Conservation (phyloP, 1,140 invertebrate species). For the Pseudomyrmex pallidus region DNA sequence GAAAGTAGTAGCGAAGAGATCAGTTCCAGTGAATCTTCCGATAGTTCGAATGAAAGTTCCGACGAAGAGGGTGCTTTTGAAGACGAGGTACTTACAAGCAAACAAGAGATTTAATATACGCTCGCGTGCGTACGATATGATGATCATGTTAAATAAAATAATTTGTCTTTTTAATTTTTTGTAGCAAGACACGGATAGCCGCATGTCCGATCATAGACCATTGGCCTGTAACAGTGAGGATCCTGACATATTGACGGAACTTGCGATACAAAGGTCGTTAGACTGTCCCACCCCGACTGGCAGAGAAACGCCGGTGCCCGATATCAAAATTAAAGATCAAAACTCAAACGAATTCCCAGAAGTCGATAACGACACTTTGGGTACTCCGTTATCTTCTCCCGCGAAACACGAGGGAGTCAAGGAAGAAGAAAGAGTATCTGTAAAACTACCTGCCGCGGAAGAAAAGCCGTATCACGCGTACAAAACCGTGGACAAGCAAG, state of each 20-base stretch:
- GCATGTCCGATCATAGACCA: conserved; percentile 72
- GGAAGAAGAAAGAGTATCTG: conserved; percentile 48
- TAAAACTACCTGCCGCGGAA: conserved; percentile 18
- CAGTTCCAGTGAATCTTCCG: conserved; percentile 81
- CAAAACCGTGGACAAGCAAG: conserved; percentile 14
- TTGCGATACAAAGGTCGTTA: conserved; percentile 80
- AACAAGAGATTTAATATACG: neutral
- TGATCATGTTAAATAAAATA: conserved; percentile 21
- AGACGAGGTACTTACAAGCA: conserved; percentile 62
- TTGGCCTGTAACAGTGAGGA: conserved; percentile 80
- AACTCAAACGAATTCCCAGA: conserved; percentile 79
- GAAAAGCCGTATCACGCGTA: conserved; percentile 53
- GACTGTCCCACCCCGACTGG: conserved; percentile 80
- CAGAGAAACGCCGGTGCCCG: conserved; percentile 78
- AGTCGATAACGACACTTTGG: conserved; percentile 73
- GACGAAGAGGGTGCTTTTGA: conserved; percentile 80
- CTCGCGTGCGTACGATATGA: neutral
- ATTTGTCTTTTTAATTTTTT: conserved; percentile 64
- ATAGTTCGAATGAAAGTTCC: conserved; percentile 81
- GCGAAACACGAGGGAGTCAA: conserved; percentile 57
- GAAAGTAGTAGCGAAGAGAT: conserved; percentile 78
- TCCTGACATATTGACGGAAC: conserved; percentile 81
- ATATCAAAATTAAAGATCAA: conserved; percentile 72
- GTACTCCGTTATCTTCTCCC: conserved; percentile 37
- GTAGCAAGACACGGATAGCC: conserved; percentile 77